Conservation (phyloP, 2,113 vertebrate genomes). For the Alexandromys fortis region DNA sequence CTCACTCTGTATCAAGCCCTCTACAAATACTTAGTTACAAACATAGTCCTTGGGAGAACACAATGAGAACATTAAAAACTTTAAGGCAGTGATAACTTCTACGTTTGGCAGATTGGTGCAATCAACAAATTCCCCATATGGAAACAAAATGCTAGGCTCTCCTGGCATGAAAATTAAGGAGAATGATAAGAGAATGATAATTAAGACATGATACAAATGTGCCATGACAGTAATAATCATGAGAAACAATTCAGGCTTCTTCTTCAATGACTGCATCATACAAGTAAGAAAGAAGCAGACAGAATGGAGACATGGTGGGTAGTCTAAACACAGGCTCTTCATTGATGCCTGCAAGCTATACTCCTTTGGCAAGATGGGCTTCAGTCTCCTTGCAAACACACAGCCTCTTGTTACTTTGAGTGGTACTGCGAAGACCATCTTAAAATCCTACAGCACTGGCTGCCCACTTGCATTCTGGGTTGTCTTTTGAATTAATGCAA, state of each 20-base stretch:
- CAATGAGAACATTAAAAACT: neutral
- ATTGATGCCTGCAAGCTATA: neutral
- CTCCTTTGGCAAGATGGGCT: neutral
- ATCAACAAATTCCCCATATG: neutral
- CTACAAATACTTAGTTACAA: neutral
- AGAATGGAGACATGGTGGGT: neutral
- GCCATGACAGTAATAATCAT: neutral
- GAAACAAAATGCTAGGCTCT: slow-evolving; percentile 48
- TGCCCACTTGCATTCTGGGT: neutral
- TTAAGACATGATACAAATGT: neutral
- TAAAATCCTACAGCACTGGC: neutral
- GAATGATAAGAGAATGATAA: neutral
- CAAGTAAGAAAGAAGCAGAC: neutral
- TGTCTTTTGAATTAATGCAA: neutral
- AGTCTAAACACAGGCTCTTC: neutral
- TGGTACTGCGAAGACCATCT: neutral
- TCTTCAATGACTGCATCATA: neutral
- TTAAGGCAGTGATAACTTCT: slow-evolving; percentile 18
- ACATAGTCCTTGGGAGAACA: neutral
- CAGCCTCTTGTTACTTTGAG: neutral
- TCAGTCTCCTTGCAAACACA: neutral
- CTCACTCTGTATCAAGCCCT: neutral
- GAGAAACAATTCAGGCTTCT: neutral
- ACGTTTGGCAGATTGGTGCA: neutral
- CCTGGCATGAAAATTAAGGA: neutral